Conservation (phyloP, 2,113 vertebrate species). For the Anhinga anhinga region DNA sequence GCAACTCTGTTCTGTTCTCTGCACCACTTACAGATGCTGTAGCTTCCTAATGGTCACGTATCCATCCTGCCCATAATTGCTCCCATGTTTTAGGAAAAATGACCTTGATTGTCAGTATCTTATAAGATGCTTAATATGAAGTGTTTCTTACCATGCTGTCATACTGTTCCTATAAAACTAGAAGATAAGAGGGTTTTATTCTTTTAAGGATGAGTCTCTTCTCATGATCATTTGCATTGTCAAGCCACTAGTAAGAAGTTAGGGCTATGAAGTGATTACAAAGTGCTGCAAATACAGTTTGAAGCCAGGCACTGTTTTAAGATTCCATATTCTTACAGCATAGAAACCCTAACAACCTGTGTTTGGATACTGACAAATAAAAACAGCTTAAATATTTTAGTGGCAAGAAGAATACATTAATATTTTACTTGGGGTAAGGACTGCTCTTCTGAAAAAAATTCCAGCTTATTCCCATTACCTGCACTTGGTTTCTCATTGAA, state of each 20-base stretch:
- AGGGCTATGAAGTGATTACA: not conserved
- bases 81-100: not conserved
- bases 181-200: not conserved
- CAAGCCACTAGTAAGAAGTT: not conserved
- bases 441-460: not conserved
- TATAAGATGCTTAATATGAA: not conserved
- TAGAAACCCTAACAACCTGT: not conserved
- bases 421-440: not conserved
- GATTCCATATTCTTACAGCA: not conserved
- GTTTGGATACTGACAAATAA: not conserved
- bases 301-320: not conserved
- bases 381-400: conserved; percentile 8
- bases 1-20: not conserved
- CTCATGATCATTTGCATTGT: not conserved
- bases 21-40: not conserved
- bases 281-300: not conserved
- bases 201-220: not conserved
- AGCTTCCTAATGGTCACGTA: not conserved
- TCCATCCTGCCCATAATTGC: not conserved
- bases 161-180: not conserved
- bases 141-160: not conserved
- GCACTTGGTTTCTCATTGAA: not conserved
- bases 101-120: not conserved
- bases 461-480: not conserved
- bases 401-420: not conserved